A percentile compares a stretch with the other conserved stretches of the same genome.
Conservation (phyloP, 1,140 invertebrate genomes). For the Leptinotarsa undecemlineata region DNA sequence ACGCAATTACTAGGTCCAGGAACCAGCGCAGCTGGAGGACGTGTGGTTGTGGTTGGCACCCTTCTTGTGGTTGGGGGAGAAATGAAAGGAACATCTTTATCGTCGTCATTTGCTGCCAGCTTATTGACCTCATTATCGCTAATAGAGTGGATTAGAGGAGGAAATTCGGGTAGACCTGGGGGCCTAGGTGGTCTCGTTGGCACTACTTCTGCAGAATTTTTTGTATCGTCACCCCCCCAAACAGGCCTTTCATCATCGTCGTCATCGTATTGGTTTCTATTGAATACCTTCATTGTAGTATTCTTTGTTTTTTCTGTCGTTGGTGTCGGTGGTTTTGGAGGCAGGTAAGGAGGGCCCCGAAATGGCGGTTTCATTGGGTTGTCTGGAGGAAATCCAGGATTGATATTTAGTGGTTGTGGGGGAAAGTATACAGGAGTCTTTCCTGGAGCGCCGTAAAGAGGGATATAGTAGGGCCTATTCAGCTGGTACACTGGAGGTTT, state of each 20-base stretch:
- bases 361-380: conserved; percentile 35
- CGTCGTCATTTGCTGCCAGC: neutral
- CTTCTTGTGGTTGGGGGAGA: neutral
- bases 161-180: conserved; percentile 42
- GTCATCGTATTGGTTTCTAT: conserved; percentile 35
- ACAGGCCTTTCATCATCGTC: conserved; percentile 41
- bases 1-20: conserved; percentile 58
- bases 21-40: conserved; percentile 26
- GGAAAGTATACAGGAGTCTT: conserved; percentile 50
- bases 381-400: conserved; percentile 16
- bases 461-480: conserved; percentile 49
- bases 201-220: neutral
- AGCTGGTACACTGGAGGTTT: conserved; percentile 43
- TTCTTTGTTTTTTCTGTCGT: conserved; percentile 12
- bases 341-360: conserved; percentile 35
- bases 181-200: conserved; percentile 41
- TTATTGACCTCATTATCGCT: neutral
- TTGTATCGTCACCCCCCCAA: conserved; percentile 36
- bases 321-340: conserved; percentile 26
- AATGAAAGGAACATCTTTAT: neutral
- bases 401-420: conserved; percentile 38
- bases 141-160: conserved; percentile 40
- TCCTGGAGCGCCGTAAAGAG: conserved; percentile 45
- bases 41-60: neutral
- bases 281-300: conserved; percentile 23